Conservation (phyloP, 2,113 vertebrate species). For the Malurus alboscapulatus region DNA sequence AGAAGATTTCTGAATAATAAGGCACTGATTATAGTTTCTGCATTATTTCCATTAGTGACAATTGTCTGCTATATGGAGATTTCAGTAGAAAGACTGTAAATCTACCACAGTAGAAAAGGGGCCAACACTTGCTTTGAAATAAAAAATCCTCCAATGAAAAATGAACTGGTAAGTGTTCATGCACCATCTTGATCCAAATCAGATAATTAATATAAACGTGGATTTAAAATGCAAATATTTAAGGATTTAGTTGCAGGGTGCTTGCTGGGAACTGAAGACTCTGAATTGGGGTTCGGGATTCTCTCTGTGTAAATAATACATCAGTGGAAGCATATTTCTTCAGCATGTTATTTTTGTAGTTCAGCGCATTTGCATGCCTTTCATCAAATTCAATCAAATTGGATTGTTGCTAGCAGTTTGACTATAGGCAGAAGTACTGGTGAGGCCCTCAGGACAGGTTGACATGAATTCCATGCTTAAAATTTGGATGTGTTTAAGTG, state of each 20-base stretch:
- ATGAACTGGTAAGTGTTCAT: not conserved
- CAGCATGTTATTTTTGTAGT: not conserved
- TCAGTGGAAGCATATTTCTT: not conserved
- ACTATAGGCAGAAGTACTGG: not conserved
- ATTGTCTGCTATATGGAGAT: not conserved
- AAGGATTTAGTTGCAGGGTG: not conserved
- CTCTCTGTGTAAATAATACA: not conserved
- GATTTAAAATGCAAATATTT: not conserved
- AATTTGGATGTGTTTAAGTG: not conserved
- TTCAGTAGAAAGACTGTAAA: not conserved
- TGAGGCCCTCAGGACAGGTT: not conserved
- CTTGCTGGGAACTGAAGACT: not conserved
- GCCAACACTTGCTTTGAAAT: not conserved
- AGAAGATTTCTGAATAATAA: conserved; percentile 14
- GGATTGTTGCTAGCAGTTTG: not conserved
- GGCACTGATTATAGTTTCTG: not conserved
- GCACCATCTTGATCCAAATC: not conserved
- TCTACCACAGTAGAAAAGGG: not conserved
- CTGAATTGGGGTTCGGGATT: not conserved
- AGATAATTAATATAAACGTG: not conserved
- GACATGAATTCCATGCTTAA: not conserved
- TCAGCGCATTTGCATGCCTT: not conserved
- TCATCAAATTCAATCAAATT: not conserved
- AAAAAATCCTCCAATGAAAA: not conserved
- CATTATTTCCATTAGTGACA: not conserved